phyloP scores from a whole-genome alignment of 2,797 vertebrate genomes.

The Podargus strigoides region DNA sequence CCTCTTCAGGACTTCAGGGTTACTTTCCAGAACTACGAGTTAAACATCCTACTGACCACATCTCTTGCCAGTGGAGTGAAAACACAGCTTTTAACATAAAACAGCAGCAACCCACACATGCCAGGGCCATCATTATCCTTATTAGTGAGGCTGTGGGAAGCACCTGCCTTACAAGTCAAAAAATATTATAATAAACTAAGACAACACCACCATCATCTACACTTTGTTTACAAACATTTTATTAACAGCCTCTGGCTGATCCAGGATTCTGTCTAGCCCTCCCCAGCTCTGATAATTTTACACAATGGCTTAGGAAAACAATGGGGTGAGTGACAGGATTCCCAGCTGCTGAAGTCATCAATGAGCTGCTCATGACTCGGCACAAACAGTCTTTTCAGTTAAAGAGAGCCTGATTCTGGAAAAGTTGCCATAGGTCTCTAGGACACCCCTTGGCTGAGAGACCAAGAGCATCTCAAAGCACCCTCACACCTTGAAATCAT shows the following conservation, averaged over 20 bases:
- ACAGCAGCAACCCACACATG: neutral
- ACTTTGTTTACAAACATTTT: neutral
- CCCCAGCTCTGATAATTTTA: neutral
- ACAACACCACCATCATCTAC: neutral
- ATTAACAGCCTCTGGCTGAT: neutral
- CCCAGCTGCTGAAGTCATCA: constrained; percentile 59
- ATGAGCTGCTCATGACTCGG: constrained; percentile 25
- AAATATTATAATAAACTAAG: neutral
- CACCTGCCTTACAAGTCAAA: neutral
- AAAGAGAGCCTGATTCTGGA: neutral
- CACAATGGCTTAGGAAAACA: constrained; percentile 46
- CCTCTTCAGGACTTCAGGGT: neutral
- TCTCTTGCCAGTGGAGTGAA: neutral
- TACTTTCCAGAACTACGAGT: neutral
- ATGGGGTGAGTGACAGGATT: constrained; percentile 24
- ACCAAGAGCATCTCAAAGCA: neutral
- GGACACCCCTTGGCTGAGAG: neutral
- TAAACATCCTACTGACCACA: neutral
- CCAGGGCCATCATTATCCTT: neutral
- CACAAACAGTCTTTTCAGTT: constrained; percentile 28
- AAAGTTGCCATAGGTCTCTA: neutral
- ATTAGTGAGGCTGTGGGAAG: neutral
- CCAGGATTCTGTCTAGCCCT: neutral
- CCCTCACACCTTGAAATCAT: neutral
- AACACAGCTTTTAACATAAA: neutral